A percentile compares a stretch with the other conserved stretches of the same genome.
These are phyloP conservation scores for Psammodynastes pulverulentus DNA, from an alignment of 2,113 vertebrate genomes.

Conservation along the genomic window DNA sequence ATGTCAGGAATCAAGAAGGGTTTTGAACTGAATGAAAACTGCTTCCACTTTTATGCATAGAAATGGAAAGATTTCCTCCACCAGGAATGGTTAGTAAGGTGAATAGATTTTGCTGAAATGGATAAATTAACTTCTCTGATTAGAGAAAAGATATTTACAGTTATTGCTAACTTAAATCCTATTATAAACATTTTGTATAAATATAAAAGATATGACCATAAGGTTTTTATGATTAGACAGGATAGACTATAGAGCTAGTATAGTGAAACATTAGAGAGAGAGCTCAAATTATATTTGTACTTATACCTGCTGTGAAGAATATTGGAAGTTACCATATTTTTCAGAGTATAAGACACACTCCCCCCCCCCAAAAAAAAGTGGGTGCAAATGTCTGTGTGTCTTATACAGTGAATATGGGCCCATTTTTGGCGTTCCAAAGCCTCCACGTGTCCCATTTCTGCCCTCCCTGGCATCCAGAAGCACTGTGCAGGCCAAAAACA, in stretches of 20 bases:
- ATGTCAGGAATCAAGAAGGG: not conserved
- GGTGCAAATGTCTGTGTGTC: too few species aligned
- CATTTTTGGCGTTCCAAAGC: too few species aligned
- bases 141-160: not conserved
- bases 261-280: not conserved
- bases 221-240: not conserved
- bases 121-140: not conserved
- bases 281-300: not conserved
- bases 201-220: not conserved
- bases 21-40: not conserved
- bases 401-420: too few species aligned
- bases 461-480: too few species aligned
- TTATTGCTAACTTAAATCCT: not conserved
- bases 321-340: not conserved
- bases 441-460: too few species aligned
- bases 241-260: not conserved
- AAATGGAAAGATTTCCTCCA: not conserved
- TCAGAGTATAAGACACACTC: too few species aligned
- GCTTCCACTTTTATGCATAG: not conserved
- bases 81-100: not conserved
- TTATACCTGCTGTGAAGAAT: not conserved
- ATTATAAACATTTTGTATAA: not conserved
- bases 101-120: not conserved
- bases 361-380: too few species aligned
- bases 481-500: too few species aligned